Base-by-base conservation (phyloP, 2,797 vertebrate genomes). In the Diplodus sargus region DNA sequence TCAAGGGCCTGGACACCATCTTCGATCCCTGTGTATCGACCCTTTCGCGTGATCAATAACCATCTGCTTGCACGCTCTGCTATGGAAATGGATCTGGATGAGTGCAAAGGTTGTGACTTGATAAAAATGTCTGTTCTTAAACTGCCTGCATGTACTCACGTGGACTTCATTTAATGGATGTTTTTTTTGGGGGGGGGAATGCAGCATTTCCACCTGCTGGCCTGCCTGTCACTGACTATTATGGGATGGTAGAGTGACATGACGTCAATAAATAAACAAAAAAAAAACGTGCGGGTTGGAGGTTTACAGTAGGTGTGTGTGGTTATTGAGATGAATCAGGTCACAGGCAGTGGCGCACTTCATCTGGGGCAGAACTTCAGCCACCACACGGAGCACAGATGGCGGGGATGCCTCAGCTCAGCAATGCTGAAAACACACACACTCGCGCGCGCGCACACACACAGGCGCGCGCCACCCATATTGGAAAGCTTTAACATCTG, bases 351-450 rank as follows among this genome's bases (percentile, higher is more conserved):
- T 92, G 91, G 90, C 89, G 87, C 87, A 90, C 88, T 91, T 89
- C 90, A 93, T 94, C 89, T 93, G 84, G 91, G 91, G 84, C 91
- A 93, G 76, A 85, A 91, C 90, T 93, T 92, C 78, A 90, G 88
- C 90, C 91, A 88, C 82, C 87, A 91, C 89, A 90, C 59, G 58
- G 78, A 82, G 88, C 85, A 90, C 94, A 93, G 92, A 93, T 94
- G 92, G 89, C 76, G 87, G 89, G 87, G 90, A 91, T 92, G 91
- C 90, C 90, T 92, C 70, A 67, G 82, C 82, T 90, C 74, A 88
- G 83, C 77, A 84, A 76, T 61, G 82, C 74, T 87, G 72, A 69
- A 83, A 77, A 20, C 71, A 20, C 67, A 67, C 54, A 20, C 74
- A 51, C 47, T 15, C 43, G 17, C 65, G 2, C 56, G 49, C 28